phyloP scores from a whole-genome alignment of 2,797 vertebrate genomes.

The Uromys caudimaculatus region DNA sequence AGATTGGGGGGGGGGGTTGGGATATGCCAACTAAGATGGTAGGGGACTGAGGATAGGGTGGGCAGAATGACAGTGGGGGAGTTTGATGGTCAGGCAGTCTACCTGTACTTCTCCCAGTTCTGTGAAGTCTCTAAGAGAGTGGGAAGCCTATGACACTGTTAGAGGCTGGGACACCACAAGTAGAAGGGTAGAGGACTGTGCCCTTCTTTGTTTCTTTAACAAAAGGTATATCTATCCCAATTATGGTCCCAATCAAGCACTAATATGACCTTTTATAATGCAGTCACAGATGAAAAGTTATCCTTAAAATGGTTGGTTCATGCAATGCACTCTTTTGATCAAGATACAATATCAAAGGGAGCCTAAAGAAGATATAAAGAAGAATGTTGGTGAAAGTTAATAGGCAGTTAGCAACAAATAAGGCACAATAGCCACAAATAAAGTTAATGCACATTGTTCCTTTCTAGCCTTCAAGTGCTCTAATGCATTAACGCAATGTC shows the following conservation, averaged over 20 bases:
- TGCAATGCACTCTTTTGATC: not conserved
- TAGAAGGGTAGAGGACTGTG: not conserved
- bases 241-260: not conserved
- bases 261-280: too few relatives aligned
- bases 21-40: not conserved
- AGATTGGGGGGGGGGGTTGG: too few relatives aligned
- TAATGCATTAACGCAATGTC: not conserved
- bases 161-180: not conserved
- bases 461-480: not conserved
- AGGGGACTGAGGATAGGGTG: too few relatives aligned
- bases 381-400: too few relatives aligned
- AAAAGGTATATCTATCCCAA: not conserved
- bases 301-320: not conserved
- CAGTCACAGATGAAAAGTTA: not conserved
- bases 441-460: not conserved
- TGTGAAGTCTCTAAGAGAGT: not conserved
- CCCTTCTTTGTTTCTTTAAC: not conserved
- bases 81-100: not conserved
- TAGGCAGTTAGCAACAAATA: not conserved
- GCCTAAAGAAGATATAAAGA: not conserved
- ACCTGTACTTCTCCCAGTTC: not conserved
- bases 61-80: not conserved
- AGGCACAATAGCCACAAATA: not conserved
- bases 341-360: not conserved
- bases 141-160: not conserved